Evolutionary conservation across 1,140 invertebrate species (phyloP).

Genomic region (Berghia stephanieae): DNA sequence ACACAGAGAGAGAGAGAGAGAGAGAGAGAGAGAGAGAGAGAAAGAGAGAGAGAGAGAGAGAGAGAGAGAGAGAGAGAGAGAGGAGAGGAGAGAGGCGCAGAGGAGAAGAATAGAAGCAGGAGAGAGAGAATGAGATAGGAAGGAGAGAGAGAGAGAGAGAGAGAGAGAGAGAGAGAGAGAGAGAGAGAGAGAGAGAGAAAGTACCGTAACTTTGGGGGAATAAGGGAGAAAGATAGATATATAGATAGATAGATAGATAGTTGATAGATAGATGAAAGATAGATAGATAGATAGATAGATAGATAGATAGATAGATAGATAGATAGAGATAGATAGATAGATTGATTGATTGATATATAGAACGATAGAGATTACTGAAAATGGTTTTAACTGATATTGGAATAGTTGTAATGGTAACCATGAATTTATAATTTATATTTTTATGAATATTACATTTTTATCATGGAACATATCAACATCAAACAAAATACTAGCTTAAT

Average conservation of each 20-base stretch:
- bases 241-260: too few relatives aligned
- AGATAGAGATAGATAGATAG: too few relatives aligned
- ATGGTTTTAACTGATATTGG: too few relatives aligned
- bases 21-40: constrained; percentile 5
- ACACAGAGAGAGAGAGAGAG: constrained; percentile 15
- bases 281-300: neutral
- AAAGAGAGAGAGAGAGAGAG: constrained; percentile 1
- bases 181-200: neutral
- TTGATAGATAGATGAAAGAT: too few relatives aligned
- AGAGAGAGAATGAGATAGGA: neutral
- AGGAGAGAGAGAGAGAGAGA: neutral
- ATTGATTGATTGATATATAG: too few relatives aligned
- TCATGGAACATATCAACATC: too few relatives aligned
- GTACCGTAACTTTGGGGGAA: neutral
- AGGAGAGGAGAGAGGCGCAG: neutral
- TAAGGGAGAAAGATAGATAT: too few relatives aligned
- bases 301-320: neutral
- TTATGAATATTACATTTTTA: neutral
- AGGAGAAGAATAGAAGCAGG: neutral
- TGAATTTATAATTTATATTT: neutral
- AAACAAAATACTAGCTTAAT: too few relatives aligned
- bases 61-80: constrained; percentile 4
- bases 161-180: constrained; percentile 12
- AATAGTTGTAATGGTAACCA: too few relatives aligned
- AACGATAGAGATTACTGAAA: too few relatives aligned